phyloP scores from a whole-genome alignment of 2,888 invertebrate species.

The Synergus gifuensis region DNA sequence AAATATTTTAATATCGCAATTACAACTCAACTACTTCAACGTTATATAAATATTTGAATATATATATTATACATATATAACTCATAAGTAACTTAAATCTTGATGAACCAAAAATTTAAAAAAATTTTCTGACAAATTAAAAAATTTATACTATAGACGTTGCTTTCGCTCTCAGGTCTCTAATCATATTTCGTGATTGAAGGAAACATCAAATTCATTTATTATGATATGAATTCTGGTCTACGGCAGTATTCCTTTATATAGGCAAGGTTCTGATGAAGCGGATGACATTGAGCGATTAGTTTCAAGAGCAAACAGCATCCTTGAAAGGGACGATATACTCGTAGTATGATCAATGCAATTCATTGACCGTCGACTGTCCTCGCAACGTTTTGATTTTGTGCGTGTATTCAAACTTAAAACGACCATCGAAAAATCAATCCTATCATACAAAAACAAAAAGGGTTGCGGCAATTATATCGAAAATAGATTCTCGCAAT shows the following conservation, averaged over 20 bases:
- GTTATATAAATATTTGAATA: no score
- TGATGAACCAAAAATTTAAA: background rate
- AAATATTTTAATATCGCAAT: background rate
- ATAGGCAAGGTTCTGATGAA: background rate
- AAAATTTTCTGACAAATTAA: background rate
- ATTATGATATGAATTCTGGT: constrained; percentile 14
- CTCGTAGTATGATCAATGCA: background rate
- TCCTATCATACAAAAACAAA: no score
- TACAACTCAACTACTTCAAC: background rate
- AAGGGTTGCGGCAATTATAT: no score
- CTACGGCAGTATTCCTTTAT: constrained; percentile 1
- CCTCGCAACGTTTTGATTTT: background rate
- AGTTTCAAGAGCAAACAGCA: constrained; percentile 35
- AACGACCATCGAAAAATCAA: background rate
- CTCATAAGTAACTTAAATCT: no score
- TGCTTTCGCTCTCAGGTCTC: background rate
- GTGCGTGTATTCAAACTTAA: background rate
- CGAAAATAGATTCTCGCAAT: no score
- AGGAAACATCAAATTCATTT: constrained; percentile 2
- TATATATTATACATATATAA: no score
- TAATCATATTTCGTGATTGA: background rate
- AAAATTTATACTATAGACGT: no score
- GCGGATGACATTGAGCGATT: constrained; percentile 21
- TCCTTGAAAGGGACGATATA: constrained; percentile 33
- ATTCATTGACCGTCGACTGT: constrained; percentile 12